Evolutionary conservation across 2,113 vertebrate genomes (phyloP).

Genomic region (Neofelis nebulosa): DNA sequence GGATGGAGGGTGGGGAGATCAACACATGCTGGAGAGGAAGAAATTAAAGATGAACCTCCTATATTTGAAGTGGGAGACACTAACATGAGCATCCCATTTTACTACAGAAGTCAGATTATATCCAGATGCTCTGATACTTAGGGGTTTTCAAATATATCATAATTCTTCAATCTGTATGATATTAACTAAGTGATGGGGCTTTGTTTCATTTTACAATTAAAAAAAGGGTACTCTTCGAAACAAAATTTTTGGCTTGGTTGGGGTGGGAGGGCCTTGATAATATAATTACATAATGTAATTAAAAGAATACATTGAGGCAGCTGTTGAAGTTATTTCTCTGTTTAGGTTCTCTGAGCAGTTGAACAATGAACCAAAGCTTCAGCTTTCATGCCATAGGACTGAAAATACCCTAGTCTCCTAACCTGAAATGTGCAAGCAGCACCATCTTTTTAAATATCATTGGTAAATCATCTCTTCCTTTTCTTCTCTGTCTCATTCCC

Average conservation of each 20-base stretch:
- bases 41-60: not conserved
- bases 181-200: not conserved
- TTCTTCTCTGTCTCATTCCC: not conserved
- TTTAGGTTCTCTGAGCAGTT: not conserved
- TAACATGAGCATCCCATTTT: not conserved
- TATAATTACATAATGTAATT: not conserved
- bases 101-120: not conserved
- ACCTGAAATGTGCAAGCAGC: not conserved
- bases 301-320: not conserved
- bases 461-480: not conserved
- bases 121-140: not conserved
- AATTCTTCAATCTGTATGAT: not conserved
- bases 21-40: not conserved
- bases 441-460: not conserved
- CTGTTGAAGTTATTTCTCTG: not conserved
- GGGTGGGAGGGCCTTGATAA: not conserved
- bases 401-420: not conserved
- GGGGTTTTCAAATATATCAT: not conserved
- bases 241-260: not conserved
- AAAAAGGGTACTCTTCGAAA: not conserved
- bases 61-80: not conserved
- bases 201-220: not conserved
- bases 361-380: not conserved
- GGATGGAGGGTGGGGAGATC: not conserved
- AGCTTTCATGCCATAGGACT: not conserved